These are phyloP conservation scores for Microtus richardsoni DNA, from an alignment of 2,113 vertebrate genomes.

Conservation along the genomic window DNA sequence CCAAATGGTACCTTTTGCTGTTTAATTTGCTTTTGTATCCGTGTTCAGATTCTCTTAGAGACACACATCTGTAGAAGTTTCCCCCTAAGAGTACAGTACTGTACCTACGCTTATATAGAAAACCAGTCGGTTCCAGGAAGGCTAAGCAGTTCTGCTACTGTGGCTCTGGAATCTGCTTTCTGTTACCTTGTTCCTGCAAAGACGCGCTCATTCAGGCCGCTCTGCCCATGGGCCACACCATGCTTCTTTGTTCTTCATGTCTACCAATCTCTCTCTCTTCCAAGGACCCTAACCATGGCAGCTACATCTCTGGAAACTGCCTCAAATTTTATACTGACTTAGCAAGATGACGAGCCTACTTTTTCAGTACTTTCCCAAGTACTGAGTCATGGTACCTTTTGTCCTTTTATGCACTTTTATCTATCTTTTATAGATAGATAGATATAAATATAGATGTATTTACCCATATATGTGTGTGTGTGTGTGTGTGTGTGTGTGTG, in stretches of 20 bases:
- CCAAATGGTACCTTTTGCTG: neutral
- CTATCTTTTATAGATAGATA: no score
- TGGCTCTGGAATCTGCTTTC: neutral
- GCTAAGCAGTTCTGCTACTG: neutral
- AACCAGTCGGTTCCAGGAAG: neutral
- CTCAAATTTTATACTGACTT: constrained; percentile 29
- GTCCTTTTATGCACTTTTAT: neutral
- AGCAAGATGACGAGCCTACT: constrained; percentile 5
- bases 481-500: neutral
- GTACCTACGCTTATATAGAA: constrained; percentile 4
- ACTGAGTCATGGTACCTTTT: neutral
- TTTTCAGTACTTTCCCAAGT: constrained; percentile 13
- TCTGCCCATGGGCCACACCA: neutral
- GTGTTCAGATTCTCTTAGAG: constrained; percentile 29
- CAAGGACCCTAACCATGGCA: neutral
- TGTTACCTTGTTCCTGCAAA: neutral
- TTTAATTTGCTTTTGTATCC: constrained; percentile 31
- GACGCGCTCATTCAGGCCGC: neutral
- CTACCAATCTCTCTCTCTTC: constrained; percentile 2
- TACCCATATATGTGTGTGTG: neutral
- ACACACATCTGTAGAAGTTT: neutral
- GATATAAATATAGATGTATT: no score
- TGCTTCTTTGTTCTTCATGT: neutral
- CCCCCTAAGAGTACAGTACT: neutral
- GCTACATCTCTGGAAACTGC: constrained; percentile 21